Base-by-base conservation (phyloP, 1,140 invertebrate genomes). In the Zaprionus kolodkinae region DNA sequence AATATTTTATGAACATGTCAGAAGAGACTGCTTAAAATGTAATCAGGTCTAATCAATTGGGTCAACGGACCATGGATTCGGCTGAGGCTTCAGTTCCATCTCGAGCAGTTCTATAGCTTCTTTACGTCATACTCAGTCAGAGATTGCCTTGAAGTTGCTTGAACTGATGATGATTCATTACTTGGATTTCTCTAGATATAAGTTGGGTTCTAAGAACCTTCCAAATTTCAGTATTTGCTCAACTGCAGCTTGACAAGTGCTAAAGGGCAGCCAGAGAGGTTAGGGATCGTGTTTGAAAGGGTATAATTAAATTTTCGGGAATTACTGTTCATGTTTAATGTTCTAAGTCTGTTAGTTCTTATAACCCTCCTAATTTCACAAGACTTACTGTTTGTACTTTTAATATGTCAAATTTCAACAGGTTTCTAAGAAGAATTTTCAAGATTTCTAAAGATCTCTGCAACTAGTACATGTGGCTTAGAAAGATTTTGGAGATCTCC, bases 41-140 rank as follows among this genome's bases (percentile, higher is more conserved):
- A 76, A 76, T 75, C 63, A 52, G 72, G 60, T 43, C 38, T 63
- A 38, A 57, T 21, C 43, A 69, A 63, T 75, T 54, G 67, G 72
- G 67, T 59, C 72, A 56, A 57, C 52, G 52, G 15, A 57, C 57
- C 56, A 55, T 43, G 33, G 38, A 52, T 13, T 54, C 43, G 38
- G 38, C 13, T 33, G 30, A 30, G 17, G 45, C 27, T 36, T 36
- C 43, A 35, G 30, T 45, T 62, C 40, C 15, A 48, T 72, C 69
- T 72, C 68, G 83, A 1, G 40, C 82, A 86, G 79, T 86, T 86
- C 72, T 86, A 86, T 73, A 67, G 82, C 82, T 86, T 86, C 81
- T 48, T 9, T 17, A 63, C 76, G 76, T 72, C 79, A 88, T 52
- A 9, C 7, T 10, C 1, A 35, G 10, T 1, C 10, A 35, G 33